phyloP scores from a whole-genome alignment of 23 tunicate species.

The Botrylloides violaceus region DNA sequence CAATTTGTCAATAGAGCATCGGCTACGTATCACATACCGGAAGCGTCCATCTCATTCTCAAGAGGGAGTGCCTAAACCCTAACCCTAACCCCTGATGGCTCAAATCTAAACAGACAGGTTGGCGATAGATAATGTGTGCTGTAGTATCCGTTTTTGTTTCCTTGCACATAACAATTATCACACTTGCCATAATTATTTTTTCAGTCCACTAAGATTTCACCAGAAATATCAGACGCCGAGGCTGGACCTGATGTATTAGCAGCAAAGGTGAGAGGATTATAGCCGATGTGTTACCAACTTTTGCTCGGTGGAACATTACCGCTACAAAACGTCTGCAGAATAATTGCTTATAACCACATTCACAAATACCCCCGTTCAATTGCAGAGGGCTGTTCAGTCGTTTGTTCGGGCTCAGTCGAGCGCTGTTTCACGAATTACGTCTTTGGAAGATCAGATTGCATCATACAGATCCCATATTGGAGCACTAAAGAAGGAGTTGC shows the following conservation, averaged over 20 bases:
- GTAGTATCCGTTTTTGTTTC: too few relatives aligned
- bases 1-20: too few relatives aligned
- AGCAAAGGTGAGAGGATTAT: slow-evolving; percentile 43
- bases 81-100: too few relatives aligned
- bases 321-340: too few relatives aligned
- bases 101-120: too few relatives aligned
- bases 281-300: too few relatives aligned
- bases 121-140: too few relatives aligned
- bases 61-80: too few relatives aligned
- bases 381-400: slow-evolving; percentile 66
- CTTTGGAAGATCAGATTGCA: slow-evolving; percentile 65
- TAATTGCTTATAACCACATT: neutral
- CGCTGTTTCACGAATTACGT: slow-evolving; percentile 72
- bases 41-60: too few relatives aligned
- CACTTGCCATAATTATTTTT: neutral
- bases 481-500: slow-evolving; percentile 74
- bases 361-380: neutral
- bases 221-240: slow-evolving; percentile 17
- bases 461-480: slow-evolving; percentile 71
- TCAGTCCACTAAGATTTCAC: slow-evolving; percentile 19
- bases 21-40: too few relatives aligned
- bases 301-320: too few relatives aligned
- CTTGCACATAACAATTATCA: too few relatives aligned
- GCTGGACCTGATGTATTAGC: slow-evolving; percentile 61
- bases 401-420: slow-evolving; percentile 82